A percentile compares a stretch with the other conserved stretches of the same genome.
Evolutionary conservation across 1,140 invertebrate species (phyloP).

Genomic region (Asbolus verrucosus): DNA sequence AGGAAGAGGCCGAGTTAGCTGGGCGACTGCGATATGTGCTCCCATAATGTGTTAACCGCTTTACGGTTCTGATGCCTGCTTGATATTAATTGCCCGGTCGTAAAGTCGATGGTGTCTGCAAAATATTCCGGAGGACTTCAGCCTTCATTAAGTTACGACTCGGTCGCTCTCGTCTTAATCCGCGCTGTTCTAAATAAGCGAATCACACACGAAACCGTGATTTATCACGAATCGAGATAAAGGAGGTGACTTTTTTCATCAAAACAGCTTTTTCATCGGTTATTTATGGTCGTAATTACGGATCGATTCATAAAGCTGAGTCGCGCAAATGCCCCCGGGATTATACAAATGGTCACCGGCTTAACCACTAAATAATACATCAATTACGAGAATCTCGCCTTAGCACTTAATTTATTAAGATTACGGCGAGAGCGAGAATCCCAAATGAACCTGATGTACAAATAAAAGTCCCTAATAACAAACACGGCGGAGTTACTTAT

Average conservation of each 20-base stretch:
- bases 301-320: constrained; percentile 48
- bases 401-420: constrained; percentile 52
- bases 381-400: constrained; percentile 48
- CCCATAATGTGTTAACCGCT: constrained; percentile 46
- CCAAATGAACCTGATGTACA: constrained; percentile 30
- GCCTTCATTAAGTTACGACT: constrained; percentile 31
- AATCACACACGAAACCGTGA: constrained; percentile 2
- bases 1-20: not conserved
- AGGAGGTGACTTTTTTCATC: constrained; percentile 35
- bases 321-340: constrained; percentile 12
- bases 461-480: constrained; percentile 41
- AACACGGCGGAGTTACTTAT: constrained; percentile 25
- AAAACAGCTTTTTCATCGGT: constrained; percentile 40
- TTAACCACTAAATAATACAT: constrained; percentile 50
- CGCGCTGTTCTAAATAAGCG: not conserved
- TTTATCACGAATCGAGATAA: constrained; percentile 16
- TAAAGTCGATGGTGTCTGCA: constrained; percentile 43
- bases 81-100: constrained; percentile 42
- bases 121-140: constrained; percentile 30
- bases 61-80: constrained; percentile 43
- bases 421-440: constrained; percentile 25
- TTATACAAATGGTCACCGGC: constrained; percentile 49
- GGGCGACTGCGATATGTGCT: constrained; percentile 28
- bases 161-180: constrained; percentile 7
- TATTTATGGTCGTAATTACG: constrained; percentile 50